phyloP scores from a whole-genome alignment of 2,113 vertebrate species.

The Grallaria varia region DNA sequence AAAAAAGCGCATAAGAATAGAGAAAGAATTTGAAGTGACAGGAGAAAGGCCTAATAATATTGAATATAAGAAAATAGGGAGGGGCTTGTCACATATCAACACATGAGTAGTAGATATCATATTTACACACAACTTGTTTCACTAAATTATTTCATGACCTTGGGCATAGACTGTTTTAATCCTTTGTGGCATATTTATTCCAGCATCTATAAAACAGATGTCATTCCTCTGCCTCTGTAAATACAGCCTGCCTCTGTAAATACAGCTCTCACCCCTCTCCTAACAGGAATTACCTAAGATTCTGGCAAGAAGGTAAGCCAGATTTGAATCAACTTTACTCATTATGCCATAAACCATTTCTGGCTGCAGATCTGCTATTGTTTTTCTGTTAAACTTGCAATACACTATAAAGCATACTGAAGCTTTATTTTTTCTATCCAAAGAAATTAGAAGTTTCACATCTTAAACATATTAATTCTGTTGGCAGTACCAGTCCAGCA shows the following conservation, averaged over 20 bases:
- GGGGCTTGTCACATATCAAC: constrained; percentile 42
- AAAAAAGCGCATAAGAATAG: accelerated
- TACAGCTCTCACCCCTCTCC: background rate
- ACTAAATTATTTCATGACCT: constrained; percentile 36
- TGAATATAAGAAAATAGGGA: constrained; percentile 1
- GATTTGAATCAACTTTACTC: background rate
- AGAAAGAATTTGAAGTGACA: constrained; percentile 24
- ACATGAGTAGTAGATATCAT: background rate
- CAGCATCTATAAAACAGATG: constrained; percentile 16
- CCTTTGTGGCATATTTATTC: constrained; percentile 28
- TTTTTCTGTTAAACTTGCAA: background rate
- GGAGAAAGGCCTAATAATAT: constrained; percentile 19
- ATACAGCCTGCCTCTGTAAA: background rate
- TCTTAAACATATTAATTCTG: background rate
- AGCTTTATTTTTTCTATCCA: background rate
- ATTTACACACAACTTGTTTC: constrained; percentile 37
- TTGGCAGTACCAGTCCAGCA: background rate
- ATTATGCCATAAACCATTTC: background rate
- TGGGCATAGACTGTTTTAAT: constrained; percentile 37
- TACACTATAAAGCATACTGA: background rate
- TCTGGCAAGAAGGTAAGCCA: background rate
- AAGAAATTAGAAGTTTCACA: background rate
- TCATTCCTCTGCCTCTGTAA: background rate
- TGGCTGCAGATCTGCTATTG: background rate
- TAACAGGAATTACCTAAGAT: background rate